These are phyloP conservation scores for Fragum whitleyi DNA, from an alignment of 2,888 invertebrate genomes.

Conservation along the genomic window DNA sequence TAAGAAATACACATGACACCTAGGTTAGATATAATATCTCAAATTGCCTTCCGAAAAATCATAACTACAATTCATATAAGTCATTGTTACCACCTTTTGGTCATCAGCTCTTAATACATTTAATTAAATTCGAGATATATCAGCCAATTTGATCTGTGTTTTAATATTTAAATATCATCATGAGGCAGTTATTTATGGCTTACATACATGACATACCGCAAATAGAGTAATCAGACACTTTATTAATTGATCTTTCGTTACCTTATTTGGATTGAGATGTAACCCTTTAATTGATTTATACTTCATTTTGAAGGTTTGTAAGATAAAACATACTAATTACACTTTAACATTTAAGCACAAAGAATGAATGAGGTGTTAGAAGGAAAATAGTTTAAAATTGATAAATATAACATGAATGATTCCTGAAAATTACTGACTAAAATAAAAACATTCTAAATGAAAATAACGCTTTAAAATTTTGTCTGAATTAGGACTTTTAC, in stretches of 20 bases:
- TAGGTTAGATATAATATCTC: too few relatives aligned
- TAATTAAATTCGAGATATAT: background rate
- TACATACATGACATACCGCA: background rate
- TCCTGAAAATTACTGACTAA: too few relatives aligned
- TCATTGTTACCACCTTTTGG: background rate
- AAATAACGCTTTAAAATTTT: too few relatives aligned
- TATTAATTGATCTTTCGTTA: slow-evolving; percentile 4
- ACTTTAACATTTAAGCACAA: too few relatives aligned
- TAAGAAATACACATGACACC: background rate
- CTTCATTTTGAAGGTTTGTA: background rate
- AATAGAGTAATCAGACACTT: background rate
- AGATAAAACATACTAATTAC: background rate
- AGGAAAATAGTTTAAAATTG: too few relatives aligned
- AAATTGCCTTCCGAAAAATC: background rate
- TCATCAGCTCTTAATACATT: background rate
- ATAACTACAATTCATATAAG: background rate
- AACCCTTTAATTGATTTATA: background rate
- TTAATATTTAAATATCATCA: slow-evolving; percentile 2
- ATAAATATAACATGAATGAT: too few relatives aligned
- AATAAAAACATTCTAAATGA: too few relatives aligned
- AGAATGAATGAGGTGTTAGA: too few relatives aligned
- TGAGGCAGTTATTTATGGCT: background rate
- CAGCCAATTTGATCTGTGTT: background rate
- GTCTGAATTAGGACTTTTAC: too few relatives aligned
- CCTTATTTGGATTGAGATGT: slow-evolving; percentile 1